Evolutionary conservation across 2,888 invertebrate species (phyloP), one percentile per base, ranked within the genome.

Genomic region (Drosophila peninsularis): DNA sequence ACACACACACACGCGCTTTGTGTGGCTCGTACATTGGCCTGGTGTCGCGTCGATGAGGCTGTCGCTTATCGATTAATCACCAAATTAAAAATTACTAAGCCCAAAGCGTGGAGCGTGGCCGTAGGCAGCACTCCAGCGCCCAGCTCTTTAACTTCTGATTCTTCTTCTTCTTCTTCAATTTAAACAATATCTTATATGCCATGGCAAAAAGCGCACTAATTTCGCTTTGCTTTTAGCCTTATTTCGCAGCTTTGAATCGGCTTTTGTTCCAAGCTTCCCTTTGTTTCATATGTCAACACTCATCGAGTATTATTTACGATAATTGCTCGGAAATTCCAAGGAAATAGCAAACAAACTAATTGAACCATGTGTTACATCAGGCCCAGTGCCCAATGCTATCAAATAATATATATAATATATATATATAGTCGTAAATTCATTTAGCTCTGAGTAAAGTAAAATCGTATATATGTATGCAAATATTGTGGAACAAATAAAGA

Each of bases 21-120:
- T 36, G 17, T 14, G 34, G 32, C 14, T 60, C 70, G 85, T 82
- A 78, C 82, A 88, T 78, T 82, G 86, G 88, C 80, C 82, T 56
- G 73, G 41, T 21, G 39, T n/a, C 30, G 32, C 65, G 80, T 64
- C 80, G 65, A 62, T 78, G 64, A 47, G 63, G 82, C 88, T 80
- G 88, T 80, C 77, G 78, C 80, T 88, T 89, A 89, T 89, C 89
- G 86, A 86, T 86, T 88, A 86, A 86, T 86, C 89, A 89, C 88
- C 71, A 82, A 89, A 88, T 86, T 88, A 88, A 88, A 85, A 76
- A 76, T 78, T 78, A 74, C 86, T 73, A 86, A 71, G 60, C 79
- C 68, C 79, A 82, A 79, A 82, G 82, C 86, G 82, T 83, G 77
- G 84, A 83, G 84, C 84, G 80, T 81, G 82, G 80, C 82, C 84